phyloP scores from a whole-genome alignment of 2,113 vertebrate genomes.

The Alouatta palliata region DNA sequence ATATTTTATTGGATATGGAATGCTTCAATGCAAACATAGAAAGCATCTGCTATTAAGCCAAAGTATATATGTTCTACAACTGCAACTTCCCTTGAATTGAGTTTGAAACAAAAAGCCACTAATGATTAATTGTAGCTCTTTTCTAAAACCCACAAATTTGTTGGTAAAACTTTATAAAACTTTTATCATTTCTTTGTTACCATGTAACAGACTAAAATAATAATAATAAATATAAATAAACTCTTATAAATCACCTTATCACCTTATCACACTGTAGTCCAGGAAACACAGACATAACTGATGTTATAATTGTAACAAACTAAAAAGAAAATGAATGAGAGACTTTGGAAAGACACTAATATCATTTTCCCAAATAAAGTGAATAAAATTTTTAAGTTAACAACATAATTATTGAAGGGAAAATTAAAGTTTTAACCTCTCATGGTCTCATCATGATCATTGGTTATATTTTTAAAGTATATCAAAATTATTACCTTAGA shows the following conservation, averaged over 20 bases:
- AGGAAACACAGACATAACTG: neutral
- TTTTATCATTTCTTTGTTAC: neutral
- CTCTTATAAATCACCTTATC: neutral
- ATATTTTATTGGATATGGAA: neutral
- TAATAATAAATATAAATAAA: neutral
- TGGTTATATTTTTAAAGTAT: conserved; percentile 20
- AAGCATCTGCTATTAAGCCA: neutral
- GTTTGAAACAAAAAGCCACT: neutral
- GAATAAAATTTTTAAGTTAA: neutral
- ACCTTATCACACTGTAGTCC: neutral
- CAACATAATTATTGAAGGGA: neutral
- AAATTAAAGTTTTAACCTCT: neutral
- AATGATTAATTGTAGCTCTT: neutral
- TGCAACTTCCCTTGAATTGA: neutral
- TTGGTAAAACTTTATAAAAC: neutral
- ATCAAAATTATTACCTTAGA: neutral
- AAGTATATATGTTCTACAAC: neutral
- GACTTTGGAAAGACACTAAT: neutral
- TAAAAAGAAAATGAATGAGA: conserved; percentile 16
- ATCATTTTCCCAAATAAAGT: neutral
- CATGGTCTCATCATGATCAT: neutral
- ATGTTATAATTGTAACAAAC: neutral
- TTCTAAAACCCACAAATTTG: neutral
- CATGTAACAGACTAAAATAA: neutral
- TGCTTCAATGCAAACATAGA: neutral